These are phyloP conservation scores for Phoeniculus purpureus DNA, from an alignment of 2,797 vertebrate species.

Conservation along the genomic window DNA sequence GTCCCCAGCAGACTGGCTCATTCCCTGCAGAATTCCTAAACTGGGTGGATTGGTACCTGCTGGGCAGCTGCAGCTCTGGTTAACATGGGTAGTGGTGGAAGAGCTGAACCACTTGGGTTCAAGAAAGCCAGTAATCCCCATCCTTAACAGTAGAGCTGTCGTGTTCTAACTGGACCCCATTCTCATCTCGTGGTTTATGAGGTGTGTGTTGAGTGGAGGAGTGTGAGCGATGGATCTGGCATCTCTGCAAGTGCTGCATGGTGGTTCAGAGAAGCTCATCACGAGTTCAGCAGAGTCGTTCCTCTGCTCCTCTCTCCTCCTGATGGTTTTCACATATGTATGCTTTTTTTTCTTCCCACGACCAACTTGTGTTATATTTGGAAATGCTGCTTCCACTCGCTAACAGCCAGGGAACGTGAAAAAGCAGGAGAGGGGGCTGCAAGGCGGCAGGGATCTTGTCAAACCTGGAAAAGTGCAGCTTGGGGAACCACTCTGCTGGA, in stretches of 20 bases:
- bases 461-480: not conserved
- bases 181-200: not conserved
- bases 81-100: fast-evolving
- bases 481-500: not conserved
- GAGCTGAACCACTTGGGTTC: not conserved
- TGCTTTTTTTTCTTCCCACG: not conserved
- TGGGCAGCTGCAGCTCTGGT: not conserved
- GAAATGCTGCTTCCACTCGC: not conserved
- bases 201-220: not conserved
- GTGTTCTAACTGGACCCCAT: not conserved
- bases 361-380: constrained; percentile 1
- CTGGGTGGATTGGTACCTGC: fast-evolving
- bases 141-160: not conserved
- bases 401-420: not conserved
- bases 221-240: too few relatives aligned
- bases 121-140: not conserved
- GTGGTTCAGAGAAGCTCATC: not conserved
- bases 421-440: not conserved
- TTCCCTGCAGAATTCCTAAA: not conserved
- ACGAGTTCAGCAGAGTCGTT: not conserved
- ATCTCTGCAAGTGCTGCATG: too few relatives aligned
- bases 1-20: not conserved
- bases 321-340: not conserved
- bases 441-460: not conserved
- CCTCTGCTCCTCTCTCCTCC: not conserved